Evolutionary conservation across 1,140 invertebrate genomes (phyloP).

Genomic region (Monomorium pharaonis): DNA sequence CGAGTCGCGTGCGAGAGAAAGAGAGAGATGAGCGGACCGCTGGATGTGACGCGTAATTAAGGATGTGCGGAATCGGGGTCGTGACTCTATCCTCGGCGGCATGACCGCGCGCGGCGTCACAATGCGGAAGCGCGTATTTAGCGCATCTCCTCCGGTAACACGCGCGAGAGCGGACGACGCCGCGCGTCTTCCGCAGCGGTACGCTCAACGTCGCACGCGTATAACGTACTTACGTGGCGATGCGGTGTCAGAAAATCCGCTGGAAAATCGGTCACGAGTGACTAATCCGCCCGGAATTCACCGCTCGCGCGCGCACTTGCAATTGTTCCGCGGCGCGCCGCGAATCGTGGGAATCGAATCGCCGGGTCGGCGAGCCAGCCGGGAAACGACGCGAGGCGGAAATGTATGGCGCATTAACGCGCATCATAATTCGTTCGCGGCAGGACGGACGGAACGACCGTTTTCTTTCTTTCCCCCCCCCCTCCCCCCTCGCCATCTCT

Average conservation of each 20-base stretch:
- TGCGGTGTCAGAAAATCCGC: conserved; percentile 65
- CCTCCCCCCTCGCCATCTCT: too few species aligned
- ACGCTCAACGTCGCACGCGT: too few species aligned
- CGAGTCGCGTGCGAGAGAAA: background rate
- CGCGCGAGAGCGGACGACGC: background rate
- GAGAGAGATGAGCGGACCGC: background rate
- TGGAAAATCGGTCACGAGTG: conserved; percentile 71
- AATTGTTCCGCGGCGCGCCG: conserved; percentile 25
- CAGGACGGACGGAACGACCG: background rate
- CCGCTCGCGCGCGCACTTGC: background rate
- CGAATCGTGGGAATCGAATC: conserved; percentile 29
- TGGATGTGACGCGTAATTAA: conserved; percentile 10
- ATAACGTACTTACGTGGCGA: background rate
- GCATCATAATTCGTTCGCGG: background rate
- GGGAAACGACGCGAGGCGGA: background rate
- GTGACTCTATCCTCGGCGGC: conserved; percentile 2
- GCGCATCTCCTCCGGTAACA: conserved; percentile 56
- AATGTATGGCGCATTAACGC: conserved; percentile 31
- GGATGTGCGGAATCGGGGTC: conserved; percentile 40
- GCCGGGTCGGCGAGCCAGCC: background rate
- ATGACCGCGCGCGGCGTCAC: background rate
- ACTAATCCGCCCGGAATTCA: conserved; percentile 57
- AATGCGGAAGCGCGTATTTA: conserved; percentile 67
- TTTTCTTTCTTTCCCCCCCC: background rate
- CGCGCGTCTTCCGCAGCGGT: conserved; percentile 26